Evolutionary conservation across 2,888 invertebrate species (phyloP), one percentile per base, ranked within the genome.

Genomic region (Limenitis camilla): DNA sequence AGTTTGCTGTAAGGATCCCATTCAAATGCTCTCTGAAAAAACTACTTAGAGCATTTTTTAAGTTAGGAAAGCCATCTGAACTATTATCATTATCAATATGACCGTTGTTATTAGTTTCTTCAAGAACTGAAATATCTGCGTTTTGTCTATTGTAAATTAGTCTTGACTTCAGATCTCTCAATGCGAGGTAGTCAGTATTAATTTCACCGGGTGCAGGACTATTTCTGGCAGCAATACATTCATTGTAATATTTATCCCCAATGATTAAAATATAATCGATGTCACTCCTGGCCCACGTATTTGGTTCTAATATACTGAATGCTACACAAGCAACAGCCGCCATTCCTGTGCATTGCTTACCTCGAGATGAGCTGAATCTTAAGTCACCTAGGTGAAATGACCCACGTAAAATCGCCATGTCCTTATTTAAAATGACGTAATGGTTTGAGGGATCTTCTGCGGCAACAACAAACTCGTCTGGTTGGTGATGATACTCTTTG

Each of bases 261-360:
- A 55, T 42, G 2, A 51, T 55, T 38, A 55, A n/a, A 31, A 54
- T 47, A 28, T 54, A 52, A 29, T 58, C 49, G 9, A 52, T 33
- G 38, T 52, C 57, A 41, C 52, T 54, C 11, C 31, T 31, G 5
- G 36, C 7, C 57, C 43, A 58, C 33, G n/a, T 32, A 6, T 52
- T 54, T n/a, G 47, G 38, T 41, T 55, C 44, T 11, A 29, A 36
- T 55, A 50, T 0, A 33, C 0, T 11, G 40, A 59, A 55, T 30
- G 54, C 61, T 2, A 47, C 47, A 49, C 57, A 55, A 52, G 61
- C 53, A 9, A 61, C 57, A 11, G 58, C 47, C 6, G 62, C 61
- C 5, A 58, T 40, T 1, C 27, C 61, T 40, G 59, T 62, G 28
- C 61, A 63, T 47, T 61, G 57, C 6, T 52, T 60, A 3, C 60